Conservation (phyloP, 2,888 invertebrate genomes). For the Drosophila dives region DNA sequence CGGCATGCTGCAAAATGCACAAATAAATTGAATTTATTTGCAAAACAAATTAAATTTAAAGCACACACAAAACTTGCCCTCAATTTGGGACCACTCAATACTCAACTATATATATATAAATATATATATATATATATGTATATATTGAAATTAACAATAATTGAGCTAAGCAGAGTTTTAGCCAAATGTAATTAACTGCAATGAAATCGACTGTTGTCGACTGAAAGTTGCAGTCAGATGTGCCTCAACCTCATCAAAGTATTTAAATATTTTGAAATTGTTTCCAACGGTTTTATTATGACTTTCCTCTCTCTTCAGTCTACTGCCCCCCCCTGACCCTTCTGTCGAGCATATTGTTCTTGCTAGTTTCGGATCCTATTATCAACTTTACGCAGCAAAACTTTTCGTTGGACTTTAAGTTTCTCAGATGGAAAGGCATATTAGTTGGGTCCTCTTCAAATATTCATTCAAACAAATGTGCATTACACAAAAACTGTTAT, state of each 20-base stretch:
- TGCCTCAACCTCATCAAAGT: slow-evolving; percentile 22
- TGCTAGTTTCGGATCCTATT: slow-evolving; percentile 13
- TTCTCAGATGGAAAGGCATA: neutral
- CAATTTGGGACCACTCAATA: neutral
- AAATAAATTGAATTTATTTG: slow-evolving; percentile 51
- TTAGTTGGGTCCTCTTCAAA: neutral
- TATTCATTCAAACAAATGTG: neutral
- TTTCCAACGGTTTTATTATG: slow-evolving; percentile 32
- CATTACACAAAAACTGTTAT: neutral
- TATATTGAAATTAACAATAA: neutral
- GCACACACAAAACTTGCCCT: neutral
- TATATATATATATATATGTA: too few species aligned
- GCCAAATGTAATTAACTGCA: neutral
- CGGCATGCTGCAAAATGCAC: slow-evolving; percentile 15
- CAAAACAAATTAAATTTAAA: slow-evolving; percentile 21
- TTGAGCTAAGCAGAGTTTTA: neutral
- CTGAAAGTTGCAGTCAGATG: neutral
- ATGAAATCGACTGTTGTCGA: too few species aligned
- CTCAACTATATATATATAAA: too few species aligned
- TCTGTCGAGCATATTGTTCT: neutral
- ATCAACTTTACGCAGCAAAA: slow-evolving; percentile 30
- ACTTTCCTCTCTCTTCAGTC: neutral
- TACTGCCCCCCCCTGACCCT: neutral
- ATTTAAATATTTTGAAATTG: slow-evolving; percentile 37
- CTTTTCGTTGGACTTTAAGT: slow-evolving; percentile 14